Evolutionary conservation across 2,888 invertebrate species (phyloP), one percentile per base, ranked within the genome.

Genomic region (Tipula unca): DNA sequence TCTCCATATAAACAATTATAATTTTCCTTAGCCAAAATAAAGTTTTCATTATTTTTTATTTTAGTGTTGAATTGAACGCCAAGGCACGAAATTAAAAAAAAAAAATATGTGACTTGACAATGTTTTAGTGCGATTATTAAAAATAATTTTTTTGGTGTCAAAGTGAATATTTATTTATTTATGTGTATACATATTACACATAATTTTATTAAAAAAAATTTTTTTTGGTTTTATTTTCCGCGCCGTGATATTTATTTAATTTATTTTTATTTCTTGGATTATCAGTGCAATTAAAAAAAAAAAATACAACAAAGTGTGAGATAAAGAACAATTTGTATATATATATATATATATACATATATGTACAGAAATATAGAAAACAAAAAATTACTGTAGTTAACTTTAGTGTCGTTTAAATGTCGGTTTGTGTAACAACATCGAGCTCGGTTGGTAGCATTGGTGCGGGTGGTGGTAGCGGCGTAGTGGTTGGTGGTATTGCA

Each of bases 351-450:
- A n/a, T n/a, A n/a, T n/a, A n/a, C n/a, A n/a, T n/a, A n/a, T n/a
- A n/a, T n/a, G 48, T 48, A n/a, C 4, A 32, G 32, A 32, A 32
- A 25, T 39, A 32, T 32, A 39, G 54, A 85, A 54, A 29, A 35
- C 20, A 36, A 35, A 35, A 82, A 84, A 39, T 25, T 29, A 84
- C 36, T 84, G 39, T 42, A 10, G 20, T 36, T 29, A 36, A 17
- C 29, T 35, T 32, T 39, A 6, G 36, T 84, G n/a, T 84, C 17
- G 36, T 39, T 84, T 85, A 85, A 86, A 88, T 88, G 88, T 88
- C 88, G 29, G 87, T 88, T 86, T 88, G 88, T 87, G 87, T 88
- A 85, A 87, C 87, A 32, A 87, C 87, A 29, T 86, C 87, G 14
- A 69, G 10, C 10, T 85, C 86, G 35, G 84, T 35, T 10, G 85